Conservation (phyloP, 2,888 invertebrate species). For the Margaritifera margaritifera region DNA sequence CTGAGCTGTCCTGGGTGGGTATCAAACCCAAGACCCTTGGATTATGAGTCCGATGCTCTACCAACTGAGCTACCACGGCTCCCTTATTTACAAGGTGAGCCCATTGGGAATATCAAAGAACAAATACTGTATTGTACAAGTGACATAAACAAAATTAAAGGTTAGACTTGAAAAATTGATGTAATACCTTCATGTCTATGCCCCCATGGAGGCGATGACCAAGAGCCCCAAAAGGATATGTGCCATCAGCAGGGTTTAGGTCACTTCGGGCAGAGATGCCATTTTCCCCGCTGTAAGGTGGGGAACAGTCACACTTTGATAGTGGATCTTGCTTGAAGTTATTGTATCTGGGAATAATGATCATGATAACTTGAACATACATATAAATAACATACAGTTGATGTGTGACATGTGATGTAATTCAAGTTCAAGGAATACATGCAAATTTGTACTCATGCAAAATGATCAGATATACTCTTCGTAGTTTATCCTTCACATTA, state of each 20-base stretch:
- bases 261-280: constrained; percentile 83
- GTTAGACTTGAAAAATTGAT: not conserved
- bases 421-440: constrained; percentile 1
- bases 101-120: no score
- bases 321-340: constrained; percentile 81
- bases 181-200: constrained; percentile 81
- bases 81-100: no score
- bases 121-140: no score
- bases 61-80: no score
- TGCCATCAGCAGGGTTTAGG: constrained; percentile 82
- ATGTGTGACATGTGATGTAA: no score
- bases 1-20: no score
- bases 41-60: no score
- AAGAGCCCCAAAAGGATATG: constrained; percentile 81
- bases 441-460: not conserved
- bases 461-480: not conserved
- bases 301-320: constrained; percentile 80
- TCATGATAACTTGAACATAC: not conserved
- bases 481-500: no score
- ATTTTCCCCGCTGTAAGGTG: constrained; percentile 83
- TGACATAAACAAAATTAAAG: not conserved
- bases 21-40: no score
- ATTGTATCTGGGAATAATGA: constrained; percentile 77
- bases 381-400: not conserved
- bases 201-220: constrained; percentile 82